phyloP scores from a whole-genome alignment of 1,140 invertebrate genomes.

The Trinorchestia longiramus region DNA sequence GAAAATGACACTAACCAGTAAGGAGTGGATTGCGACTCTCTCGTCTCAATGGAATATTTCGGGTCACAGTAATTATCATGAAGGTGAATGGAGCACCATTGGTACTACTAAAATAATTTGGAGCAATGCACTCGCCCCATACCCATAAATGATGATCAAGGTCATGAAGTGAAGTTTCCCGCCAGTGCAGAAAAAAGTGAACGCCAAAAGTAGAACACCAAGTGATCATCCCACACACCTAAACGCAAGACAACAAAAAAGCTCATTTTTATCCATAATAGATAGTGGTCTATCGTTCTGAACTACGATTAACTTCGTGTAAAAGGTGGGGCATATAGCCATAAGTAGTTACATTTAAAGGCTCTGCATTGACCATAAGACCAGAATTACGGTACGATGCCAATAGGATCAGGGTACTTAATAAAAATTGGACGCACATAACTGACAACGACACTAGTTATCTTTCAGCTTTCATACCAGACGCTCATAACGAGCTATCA shows the following conservation, averaged over 20 bases:
- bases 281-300: neutral
- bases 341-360: neutral
- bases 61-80: constrained; percentile 39
- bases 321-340: neutral
- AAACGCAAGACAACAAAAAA: neutral
- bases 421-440: neutral
- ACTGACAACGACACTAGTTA: neutral
- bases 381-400: neutral
- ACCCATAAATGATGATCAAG: constrained; percentile 17
- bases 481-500: neutral
- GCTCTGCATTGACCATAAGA: neutral
- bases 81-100: neutral
- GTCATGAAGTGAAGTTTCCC: neutral
- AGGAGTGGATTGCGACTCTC: constrained; percentile 22
- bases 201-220: neutral
- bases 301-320: neutral
- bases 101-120: neutral
- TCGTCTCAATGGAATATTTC: constrained; percentile 44
- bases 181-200: neutral
- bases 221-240: neutral
- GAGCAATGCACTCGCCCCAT: neutral
- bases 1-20: constrained; percentile 31
- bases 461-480: too few species aligned
- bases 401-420: neutral
- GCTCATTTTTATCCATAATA: neutral